Percentiles rank a stretch among this genome's conserved stretches.
These are phyloP conservation scores for Bradypodion pumilum DNA, from an alignment of 2,797 vertebrate species.

Conservation along the genomic window DNA sequence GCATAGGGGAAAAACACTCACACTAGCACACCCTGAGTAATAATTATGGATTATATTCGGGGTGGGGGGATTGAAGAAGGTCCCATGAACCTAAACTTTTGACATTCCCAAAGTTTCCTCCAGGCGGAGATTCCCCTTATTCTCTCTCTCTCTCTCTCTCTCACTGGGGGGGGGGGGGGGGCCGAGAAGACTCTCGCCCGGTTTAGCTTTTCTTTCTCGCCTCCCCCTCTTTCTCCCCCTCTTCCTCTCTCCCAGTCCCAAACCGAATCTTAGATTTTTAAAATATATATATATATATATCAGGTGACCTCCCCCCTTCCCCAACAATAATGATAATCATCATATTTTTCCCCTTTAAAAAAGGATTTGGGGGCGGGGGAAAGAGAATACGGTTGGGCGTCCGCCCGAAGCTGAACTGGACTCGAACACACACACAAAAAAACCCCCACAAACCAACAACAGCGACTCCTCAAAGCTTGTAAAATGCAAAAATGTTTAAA, in stretches of 20 bases:
- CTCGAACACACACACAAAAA: constrained; percentile 71
- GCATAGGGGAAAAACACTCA: no score
- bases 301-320: constrained; percentile 84
- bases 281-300: constrained; percentile 66
- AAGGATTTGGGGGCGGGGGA: constrained; percentile 16
- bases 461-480: constrained; percentile 84
- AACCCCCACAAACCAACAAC: constrained; percentile 79
- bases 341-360: constrained; percentile 59
- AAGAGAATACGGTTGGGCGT: constrained; percentile 12
- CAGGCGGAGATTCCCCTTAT: constrained; percentile 43
- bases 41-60: not conserved
- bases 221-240: constrained; percentile 40
- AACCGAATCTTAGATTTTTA: not conserved
- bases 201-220: no score
- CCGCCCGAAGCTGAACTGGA: constrained; percentile 74
- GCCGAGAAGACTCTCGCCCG: no score
- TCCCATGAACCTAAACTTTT: constrained; percentile 31
- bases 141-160: no score
- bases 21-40: no score
- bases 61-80: not conserved
- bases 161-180: no score
- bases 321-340: no score
- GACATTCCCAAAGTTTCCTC: constrained; percentile 78
- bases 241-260: no score
- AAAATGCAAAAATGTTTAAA: constrained; percentile 93